Conservation (phyloP, 2,113 vertebrate genomes). For the Entosphenus tridentatus region DNA sequence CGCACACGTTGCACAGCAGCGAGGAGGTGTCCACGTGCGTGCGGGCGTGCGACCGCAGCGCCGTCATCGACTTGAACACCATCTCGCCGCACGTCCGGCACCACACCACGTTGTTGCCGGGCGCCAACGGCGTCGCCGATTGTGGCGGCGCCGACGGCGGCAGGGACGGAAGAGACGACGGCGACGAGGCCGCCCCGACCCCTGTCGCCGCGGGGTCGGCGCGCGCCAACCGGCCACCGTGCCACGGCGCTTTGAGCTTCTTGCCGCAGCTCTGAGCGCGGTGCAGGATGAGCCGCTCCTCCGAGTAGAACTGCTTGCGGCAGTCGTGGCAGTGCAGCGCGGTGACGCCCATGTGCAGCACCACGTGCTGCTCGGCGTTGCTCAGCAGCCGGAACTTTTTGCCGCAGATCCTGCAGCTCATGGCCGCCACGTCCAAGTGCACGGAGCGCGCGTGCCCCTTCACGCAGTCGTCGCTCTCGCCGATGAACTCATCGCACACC, state of each 20-base stretch:
- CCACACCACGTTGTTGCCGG: constrained; percentile 11
- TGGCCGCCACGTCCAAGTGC: no score
- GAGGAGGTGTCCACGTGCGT: constrained; percentile 48
- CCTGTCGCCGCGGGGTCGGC: not conserved
- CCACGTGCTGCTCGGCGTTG: no score
- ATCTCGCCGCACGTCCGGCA: constrained; percentile 54
- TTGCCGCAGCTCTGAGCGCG: no score
- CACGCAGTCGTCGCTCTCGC: no score
- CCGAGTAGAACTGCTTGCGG: no score
- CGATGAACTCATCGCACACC: no score
- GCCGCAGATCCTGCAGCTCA: no score
- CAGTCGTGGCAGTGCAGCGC: no score
- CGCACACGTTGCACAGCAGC: constrained; percentile 46
- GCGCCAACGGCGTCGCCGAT: not conserved
- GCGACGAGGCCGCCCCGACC: not conserved
- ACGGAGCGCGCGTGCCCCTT: no score
- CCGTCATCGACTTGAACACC: constrained; percentile 42
- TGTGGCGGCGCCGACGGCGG: not conserved
- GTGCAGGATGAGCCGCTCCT: no score
- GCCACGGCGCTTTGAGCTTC: not conserved
- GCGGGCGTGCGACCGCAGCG: constrained; percentile 45
- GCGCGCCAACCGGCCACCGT: not conserved
- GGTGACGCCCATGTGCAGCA: no score
- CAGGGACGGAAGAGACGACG: not conserved
- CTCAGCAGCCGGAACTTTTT: no score